Evolutionary conservation across 2,113 vertebrate genomes (phyloP).

Genomic region (Crypturellus undulatus): DNA sequence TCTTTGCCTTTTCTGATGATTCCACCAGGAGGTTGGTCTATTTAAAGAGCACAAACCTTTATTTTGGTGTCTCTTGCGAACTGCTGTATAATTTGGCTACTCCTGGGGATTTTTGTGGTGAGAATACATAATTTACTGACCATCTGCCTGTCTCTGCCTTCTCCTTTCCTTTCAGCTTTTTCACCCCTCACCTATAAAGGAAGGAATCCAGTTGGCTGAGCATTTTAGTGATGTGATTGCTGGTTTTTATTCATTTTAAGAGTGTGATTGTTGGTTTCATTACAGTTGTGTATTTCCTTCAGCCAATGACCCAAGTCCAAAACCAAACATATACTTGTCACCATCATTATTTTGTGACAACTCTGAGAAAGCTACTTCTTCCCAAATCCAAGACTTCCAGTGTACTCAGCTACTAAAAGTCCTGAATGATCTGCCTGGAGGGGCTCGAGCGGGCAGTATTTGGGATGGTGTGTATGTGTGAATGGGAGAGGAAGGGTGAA

Average conservation of each 20-base stretch:
- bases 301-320: background rate
- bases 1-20: conserved; percentile 49
- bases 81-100: conserved; percentile 39
- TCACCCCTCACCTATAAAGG: background rate
- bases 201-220: background rate
- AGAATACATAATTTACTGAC: conserved; percentile 5
- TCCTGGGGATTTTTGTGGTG: background rate
- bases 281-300: background rate
- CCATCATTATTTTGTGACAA: background rate
- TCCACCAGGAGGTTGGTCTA: conserved; percentile 65
- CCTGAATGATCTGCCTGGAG: background rate
- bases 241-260: background rate
- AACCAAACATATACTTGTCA: background rate
- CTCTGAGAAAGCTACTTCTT: accelerated
- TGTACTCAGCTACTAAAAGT: background rate
- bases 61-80: conserved; percentile 26
- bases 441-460: background rate
- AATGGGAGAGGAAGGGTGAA: background rate
- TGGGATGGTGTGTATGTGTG: background rate
- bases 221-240: background rate
- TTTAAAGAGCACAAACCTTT: conserved; percentile 58
- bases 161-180: background rate
- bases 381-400: background rate
- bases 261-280: background rate
- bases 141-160: conserved; percentile 22